Base-by-base conservation (phyloP, 2,797 vertebrate genomes). In the Hafferia zeledoni region DNA sequence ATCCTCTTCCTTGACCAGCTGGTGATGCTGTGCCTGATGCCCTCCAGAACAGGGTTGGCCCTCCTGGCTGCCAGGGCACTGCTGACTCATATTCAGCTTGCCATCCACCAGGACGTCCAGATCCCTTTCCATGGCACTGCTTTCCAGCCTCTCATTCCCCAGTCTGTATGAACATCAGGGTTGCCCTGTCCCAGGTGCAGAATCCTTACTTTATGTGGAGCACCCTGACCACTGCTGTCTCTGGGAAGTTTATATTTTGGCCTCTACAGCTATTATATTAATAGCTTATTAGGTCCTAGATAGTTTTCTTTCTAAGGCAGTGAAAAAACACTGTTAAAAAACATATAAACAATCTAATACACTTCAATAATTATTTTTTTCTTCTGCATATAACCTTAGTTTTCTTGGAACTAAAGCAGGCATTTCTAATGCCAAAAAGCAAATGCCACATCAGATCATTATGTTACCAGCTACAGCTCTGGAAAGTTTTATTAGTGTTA, bases 41-140 rank as follows among this genome's bases (percentile, higher is more conserved):
- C 13, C 20, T 12, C 6, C 31, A 56, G 37, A 28, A 52, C 50
- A 22, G 0, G 0, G 8, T 0, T 44, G 56, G 3, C 28, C 7
- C 50, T 57, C n/a, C 44, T 44, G 71, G n/a, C 50, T 77, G 13
- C 28, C 56, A 33, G 44, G 37, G 20, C 50, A 50, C 64, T 70
- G 44, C 65, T 83, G 44, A 0, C 12, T 30, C 28, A 8, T 1
- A 27, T 39, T 19, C 20, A 46, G 0, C 30, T 46, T 35, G 14
- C 8, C 30, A 41, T 9, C 0, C 0, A 22, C 6, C 33, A 47
- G 43, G 5, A 56, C 9, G 1, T 6, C 3, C 25, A 31, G 11
- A 18, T 7, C 3, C 6, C 6, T 69, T 57, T 44, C 14, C 12
- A 22, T 20, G 20, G 44, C 10, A 18, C 5, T 78, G 9, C n/a